Conservation (phyloP, 2,797 vertebrate species). For the Gambusia yucatana region DNA sequence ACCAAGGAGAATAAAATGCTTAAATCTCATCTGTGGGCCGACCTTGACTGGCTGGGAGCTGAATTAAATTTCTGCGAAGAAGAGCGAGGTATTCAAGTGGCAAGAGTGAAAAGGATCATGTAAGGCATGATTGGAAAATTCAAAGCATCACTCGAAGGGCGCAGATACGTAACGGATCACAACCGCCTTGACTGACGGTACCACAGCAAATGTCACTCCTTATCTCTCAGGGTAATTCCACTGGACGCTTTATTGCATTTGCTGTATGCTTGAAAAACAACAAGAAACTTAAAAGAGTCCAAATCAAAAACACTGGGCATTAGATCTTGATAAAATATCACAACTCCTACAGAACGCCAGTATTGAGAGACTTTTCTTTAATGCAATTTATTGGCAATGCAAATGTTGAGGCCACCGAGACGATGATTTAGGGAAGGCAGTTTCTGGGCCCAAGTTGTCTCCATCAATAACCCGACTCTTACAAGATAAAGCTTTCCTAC, state of each 20-base stretch:
- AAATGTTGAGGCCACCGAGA: neutral
- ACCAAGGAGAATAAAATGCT: slow-evolving; percentile 61
- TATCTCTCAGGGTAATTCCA: slow-evolving; percentile 13
- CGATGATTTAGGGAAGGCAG: neutral
- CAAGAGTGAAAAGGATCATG: slow-evolving; percentile 47
- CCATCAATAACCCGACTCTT: slow-evolving; percentile 51
- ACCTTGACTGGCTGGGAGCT: slow-evolving; percentile 64
- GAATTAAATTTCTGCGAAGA: slow-evolving; percentile 63
- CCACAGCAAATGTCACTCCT: slow-evolving; percentile 16
- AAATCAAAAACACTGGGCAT: neutral
- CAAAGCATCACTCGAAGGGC: slow-evolving; percentile 39
- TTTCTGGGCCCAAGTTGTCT: slow-evolving; percentile 1
- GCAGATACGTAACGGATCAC: slow-evolving; percentile 50
- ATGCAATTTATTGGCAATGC: neutral
- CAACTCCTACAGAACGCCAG: neutral
- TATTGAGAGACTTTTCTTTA: neutral
- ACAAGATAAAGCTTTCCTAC: slow-evolving; percentile 36
- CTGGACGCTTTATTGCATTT: neutral
- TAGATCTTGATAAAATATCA: neutral
- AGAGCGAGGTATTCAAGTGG: slow-evolving; percentile 56
- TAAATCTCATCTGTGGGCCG: slow-evolving; percentile 60
- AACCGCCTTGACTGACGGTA: slow-evolving; percentile 16
- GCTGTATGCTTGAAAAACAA: neutral
- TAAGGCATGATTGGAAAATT: slow-evolving; percentile 61
- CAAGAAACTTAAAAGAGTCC: neutral